Conservation (phyloP, 2,888 invertebrate genomes). For the Plebejus melissa region DNA sequence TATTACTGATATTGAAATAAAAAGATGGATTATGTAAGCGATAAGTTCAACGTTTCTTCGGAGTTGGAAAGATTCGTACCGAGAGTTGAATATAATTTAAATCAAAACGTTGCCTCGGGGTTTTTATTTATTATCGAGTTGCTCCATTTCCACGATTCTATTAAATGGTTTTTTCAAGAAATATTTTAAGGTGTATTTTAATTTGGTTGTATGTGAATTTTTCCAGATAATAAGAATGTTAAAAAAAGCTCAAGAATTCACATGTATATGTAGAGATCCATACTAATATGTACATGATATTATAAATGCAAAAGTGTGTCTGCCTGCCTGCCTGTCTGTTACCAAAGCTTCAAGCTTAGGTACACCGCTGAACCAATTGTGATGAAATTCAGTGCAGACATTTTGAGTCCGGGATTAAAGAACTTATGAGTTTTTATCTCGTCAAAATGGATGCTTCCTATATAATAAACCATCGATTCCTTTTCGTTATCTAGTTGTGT, state of each 20-base stretch:
- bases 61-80: not conserved
- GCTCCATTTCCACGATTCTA: slow-evolving; percentile 10
- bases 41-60: slow-evolving; percentile 13
- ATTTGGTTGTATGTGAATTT: not conserved
- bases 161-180: not conserved
- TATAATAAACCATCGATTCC: too few species aligned
- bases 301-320: too few species aligned
- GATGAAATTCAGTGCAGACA: too few species aligned
- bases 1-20: slow-evolving; percentile 14
- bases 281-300: too few species aligned
- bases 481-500: too few species aligned
- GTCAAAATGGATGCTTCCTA: too few species aligned
- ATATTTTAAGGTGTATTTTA: not conserved
- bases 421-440: too few species aligned
- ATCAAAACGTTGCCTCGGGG: slow-evolving; percentile 16
- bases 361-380: too few species aligned
- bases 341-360: too few species aligned
- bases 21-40: slow-evolving; percentile 17
- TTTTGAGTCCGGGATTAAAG: too few species aligned
- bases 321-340: too few species aligned
- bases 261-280: not conserved
- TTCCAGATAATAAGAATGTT: not conserved
- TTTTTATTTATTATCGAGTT: slow-evolving; percentile 18
- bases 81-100: slow-evolving; percentile 17
- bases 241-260: not conserved